Conservation (phyloP, 2,888 invertebrate genomes). For the Trachelus stipa region DNA sequence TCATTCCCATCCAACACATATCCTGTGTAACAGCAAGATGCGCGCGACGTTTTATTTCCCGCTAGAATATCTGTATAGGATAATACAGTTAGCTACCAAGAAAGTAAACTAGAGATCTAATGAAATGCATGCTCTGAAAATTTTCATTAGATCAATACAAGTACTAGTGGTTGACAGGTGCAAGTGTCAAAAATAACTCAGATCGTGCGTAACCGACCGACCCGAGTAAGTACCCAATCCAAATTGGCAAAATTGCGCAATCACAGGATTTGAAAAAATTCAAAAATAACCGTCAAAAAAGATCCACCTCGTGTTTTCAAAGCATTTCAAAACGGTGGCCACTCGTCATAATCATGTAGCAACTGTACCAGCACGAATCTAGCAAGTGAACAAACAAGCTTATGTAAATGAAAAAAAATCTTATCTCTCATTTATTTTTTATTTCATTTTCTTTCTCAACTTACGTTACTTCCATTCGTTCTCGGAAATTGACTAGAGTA, state of each 20-base stretch:
- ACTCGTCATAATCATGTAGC: not conserved
- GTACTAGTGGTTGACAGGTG: not conserved
- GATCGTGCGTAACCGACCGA: not conserved
- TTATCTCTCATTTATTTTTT: not conserved
- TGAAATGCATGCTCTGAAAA: not conserved
- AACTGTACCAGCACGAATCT: not conserved
- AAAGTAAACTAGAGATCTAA: not conserved
- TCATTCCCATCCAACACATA: not conserved
- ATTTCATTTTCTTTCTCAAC: not conserved
- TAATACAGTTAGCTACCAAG: not conserved
- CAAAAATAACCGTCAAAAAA: not conserved
- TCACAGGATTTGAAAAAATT: not conserved
- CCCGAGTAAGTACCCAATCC: not conserved
- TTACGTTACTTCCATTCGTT: not conserved
- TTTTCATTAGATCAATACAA: not conserved
- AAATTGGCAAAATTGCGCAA: not conserved
- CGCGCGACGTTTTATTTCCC: not conserved
- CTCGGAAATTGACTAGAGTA: not conserved
- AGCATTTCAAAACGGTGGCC: not conserved
- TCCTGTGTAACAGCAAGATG: not conserved
- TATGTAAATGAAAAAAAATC: not conserved
- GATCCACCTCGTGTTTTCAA: not conserved
- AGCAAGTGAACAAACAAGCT: not conserved
- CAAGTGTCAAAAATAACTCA: not conserved
- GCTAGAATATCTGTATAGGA: not conserved